Evolutionary conservation across 2,113 vertebrate genomes (phyloP).

Genomic region (Aleadryas rufinucha): DNA sequence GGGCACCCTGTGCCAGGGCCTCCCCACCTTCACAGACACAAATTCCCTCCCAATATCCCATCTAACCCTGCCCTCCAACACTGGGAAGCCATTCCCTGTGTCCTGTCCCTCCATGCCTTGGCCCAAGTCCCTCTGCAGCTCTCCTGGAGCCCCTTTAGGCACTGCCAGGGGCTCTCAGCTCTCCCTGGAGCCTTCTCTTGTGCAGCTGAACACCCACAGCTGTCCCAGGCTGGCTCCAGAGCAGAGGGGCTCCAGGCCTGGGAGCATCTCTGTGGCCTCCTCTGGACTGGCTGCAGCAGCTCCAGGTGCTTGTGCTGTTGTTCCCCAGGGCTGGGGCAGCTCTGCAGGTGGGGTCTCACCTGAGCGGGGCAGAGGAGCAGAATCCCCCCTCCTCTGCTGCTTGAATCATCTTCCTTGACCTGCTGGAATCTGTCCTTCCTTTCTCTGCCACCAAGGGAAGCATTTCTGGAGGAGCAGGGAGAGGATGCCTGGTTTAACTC

Average conservation of each 20-base stretch:
- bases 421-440: neutral
- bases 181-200: neutral
- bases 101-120: neutral
- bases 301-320: neutral
- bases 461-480: neutral
- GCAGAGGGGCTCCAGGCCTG: neutral
- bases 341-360: neutral
- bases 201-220: neutral
- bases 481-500: neutral
- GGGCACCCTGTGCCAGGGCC: neutral
- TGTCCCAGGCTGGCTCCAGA: neutral
- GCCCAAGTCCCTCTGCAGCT: neutral
- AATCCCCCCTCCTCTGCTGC: neutral
- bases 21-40: neutral
- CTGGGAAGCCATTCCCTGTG: neutral
- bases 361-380: neutral
- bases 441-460: neutral
- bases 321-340: neutral
- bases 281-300: neutral
- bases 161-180: neutral
- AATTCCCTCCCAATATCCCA: neutral
- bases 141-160: neutral
- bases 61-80: neutral
- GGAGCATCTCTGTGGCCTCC: neutral
- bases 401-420: neutral